Percentiles rank a stretch among this genome's conserved stretches.
These are phyloP conservation scores for Balearica regulorum DNA, from an alignment of 2,797 vertebrate species.

Conservation along the genomic window DNA sequence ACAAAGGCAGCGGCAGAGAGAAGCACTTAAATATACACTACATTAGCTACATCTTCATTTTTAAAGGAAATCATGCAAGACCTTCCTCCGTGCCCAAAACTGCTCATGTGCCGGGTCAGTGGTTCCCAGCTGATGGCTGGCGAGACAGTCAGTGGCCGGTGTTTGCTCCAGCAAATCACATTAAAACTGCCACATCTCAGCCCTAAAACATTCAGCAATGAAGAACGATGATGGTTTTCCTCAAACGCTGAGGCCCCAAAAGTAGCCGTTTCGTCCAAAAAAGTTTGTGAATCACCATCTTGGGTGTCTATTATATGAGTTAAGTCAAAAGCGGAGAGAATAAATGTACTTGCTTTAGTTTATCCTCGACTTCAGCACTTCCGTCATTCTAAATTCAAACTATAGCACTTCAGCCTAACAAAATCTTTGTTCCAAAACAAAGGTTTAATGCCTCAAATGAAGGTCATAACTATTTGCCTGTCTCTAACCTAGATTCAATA, in stretches of 20 bases:
- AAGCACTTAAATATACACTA: neutral
- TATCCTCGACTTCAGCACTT: neutral
- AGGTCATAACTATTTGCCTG: slow-evolving; percentile 57
- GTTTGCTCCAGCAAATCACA: neutral
- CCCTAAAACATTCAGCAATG: rapidly evolving
- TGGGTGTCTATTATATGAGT: neutral
- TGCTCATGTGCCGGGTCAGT: neutral
- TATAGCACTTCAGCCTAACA: neutral
- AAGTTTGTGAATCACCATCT: neutral
- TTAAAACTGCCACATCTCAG: neutral
- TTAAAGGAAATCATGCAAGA: neutral
- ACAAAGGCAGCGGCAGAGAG: neutral
- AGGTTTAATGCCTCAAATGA: slow-evolving; percentile 48
- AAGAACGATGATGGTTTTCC: neutral
- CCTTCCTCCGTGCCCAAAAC: neutral
- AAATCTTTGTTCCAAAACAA: slow-evolving; percentile 29
- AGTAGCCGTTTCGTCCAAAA: neutral
- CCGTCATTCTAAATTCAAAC: neutral
- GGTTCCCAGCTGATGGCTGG: rapidly evolving
- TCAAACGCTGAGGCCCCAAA: neutral
- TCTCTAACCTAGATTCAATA: slow-evolving; percentile 25
- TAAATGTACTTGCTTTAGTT: neutral
- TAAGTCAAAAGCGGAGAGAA: neutral
- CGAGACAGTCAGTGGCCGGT: neutral
- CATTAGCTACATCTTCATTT: neutral